phyloP scores from a whole-genome alignment of 1,140 invertebrate species.

The Anoplolepis gracilipes region DNA sequence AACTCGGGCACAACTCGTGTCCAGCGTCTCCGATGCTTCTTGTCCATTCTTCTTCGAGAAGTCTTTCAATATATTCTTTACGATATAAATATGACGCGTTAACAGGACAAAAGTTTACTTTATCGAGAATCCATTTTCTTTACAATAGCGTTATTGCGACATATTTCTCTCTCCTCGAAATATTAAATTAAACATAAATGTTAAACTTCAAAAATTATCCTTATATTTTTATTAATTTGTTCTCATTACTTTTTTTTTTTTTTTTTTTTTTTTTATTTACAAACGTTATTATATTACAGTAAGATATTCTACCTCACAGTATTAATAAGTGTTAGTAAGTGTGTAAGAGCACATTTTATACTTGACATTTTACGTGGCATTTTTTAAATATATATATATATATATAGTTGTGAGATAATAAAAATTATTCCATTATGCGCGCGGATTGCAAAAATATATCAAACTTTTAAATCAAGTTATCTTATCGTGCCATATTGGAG shows the following conservation, averaged over 20 bases:
- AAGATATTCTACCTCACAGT: too few species aligned
- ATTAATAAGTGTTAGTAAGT: background rate
- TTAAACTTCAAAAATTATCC: background rate
- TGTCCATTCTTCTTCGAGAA: background rate
- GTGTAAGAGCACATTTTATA: background rate
- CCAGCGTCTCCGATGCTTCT: background rate
- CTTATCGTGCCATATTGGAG: too few species aligned
- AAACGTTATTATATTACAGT: background rate
- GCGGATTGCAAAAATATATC: background rate
- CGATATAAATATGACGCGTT: slow-evolving; percentile 47
- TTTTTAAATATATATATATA: background rate
- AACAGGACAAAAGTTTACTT: slow-evolving; percentile 37
- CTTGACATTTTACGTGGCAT: background rate
- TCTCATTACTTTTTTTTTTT: too few species aligned
- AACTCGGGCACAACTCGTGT: slow-evolving; percentile 3
- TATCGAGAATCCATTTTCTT: slow-evolving; percentile 39
- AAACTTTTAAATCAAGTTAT: background rate
- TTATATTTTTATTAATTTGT: too few species aligned
- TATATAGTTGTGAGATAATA: background rate
- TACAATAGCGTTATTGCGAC: slow-evolving; percentile 15
- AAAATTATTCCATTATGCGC: background rate
- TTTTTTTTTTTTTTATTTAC: background rate
- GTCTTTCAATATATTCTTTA: slow-evolving; percentile 48
- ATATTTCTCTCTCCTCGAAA: slow-evolving; percentile 1
- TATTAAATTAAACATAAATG: slow-evolving; percentile 1